These are phyloP conservation scores for Galaxias olidus DNA, from an alignment of 2,797 vertebrate species.

Conservation along the genomic window DNA sequence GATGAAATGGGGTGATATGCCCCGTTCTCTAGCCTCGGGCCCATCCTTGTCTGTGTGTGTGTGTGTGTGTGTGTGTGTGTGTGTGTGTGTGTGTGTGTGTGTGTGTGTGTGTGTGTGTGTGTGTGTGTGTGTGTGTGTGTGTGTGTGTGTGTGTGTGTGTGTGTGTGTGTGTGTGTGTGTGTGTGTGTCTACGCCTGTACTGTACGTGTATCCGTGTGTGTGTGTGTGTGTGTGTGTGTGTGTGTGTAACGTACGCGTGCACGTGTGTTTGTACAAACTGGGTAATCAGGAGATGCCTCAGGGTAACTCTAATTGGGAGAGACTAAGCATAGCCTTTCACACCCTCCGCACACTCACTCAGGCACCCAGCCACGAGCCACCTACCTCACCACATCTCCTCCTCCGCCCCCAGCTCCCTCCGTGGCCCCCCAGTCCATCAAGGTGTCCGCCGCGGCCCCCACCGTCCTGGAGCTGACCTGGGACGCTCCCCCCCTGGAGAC, in stretches of 20 bases:
- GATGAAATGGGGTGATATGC: constrained; percentile 68
- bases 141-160: constrained; percentile 4
- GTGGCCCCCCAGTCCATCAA: constrained; percentile 89
- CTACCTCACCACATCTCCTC: constrained; percentile 1
- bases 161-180: neutral
- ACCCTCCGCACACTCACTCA: constrained; percentile 11
- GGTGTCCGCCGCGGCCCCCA: constrained; percentile 82
- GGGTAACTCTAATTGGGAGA: constrained; percentile 57
- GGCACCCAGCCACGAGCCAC: constrained; percentile 16
- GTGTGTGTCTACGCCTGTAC: neutral
- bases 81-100: constrained; percentile 41
- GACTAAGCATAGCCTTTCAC: constrained; percentile 33
- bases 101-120: constrained; percentile 53
- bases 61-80: constrained; percentile 23
- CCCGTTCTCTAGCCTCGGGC: constrained; percentile 62
- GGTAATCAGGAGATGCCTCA: constrained; percentile 54
- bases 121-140: constrained; percentile 13
- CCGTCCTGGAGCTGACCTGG: constrained; percentile 91
- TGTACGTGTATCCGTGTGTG: constrained; percentile 9
- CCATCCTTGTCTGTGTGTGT: constrained; percentile 20
- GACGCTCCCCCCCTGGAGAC: constrained; percentile 89
- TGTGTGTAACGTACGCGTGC: neutral
- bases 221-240: neutral
- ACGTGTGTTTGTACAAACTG: neutral
- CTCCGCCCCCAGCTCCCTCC: constrained; percentile 79